Conservation (phyloP, 1,140 invertebrate species). For the Nasonia giraulti region DNA sequence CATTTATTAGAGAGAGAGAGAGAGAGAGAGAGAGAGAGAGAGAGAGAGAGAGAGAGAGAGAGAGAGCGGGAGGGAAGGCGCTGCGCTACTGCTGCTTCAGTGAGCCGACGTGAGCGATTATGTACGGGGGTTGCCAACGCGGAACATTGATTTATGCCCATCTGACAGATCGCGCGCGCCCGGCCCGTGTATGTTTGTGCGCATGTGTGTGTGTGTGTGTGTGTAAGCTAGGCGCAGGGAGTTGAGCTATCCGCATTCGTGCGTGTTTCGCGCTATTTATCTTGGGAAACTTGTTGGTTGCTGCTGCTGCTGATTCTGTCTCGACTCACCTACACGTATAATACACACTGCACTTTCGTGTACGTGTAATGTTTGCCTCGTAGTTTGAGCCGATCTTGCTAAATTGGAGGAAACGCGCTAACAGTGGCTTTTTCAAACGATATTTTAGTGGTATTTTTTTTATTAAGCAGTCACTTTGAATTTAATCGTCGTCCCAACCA, state of each 20-base stretch:
- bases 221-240: background rate
- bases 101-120: slow-evolving; percentile 56
- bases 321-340: background rate
- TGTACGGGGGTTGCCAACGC: slow-evolving; percentile 58
- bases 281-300: slow-evolving; percentile 33
- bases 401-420: too few relatives aligned
- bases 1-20: slow-evolving; percentile 43
- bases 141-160: slow-evolving; percentile 68
- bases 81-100: slow-evolving; percentile 46
- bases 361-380: background rate
- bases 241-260: slow-evolving; percentile 29
- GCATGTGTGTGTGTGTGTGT: background rate
- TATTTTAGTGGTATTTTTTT: too few relatives aligned
- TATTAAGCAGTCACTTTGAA: too few relatives aligned
- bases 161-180: slow-evolving; percentile 63
- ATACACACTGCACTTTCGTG: too few relatives aligned
- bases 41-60: slow-evolving; percentile 29
- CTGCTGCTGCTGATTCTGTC: background rate
- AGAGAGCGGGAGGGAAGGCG: background rate
- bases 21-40: too few relatives aligned
- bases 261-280: slow-evolving; percentile 47
- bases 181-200: slow-evolving; percentile 2
- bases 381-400: too few relatives aligned
- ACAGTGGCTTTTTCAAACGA: too few relatives aligned
- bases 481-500: background rate